Percentiles rank a stretch among this genome's conserved stretches.
These are phyloP conservation scores for Drosophila biarmipes DNA, from an alignment of 1,140 invertebrate genomes.

Conservation along the genomic window DNA sequence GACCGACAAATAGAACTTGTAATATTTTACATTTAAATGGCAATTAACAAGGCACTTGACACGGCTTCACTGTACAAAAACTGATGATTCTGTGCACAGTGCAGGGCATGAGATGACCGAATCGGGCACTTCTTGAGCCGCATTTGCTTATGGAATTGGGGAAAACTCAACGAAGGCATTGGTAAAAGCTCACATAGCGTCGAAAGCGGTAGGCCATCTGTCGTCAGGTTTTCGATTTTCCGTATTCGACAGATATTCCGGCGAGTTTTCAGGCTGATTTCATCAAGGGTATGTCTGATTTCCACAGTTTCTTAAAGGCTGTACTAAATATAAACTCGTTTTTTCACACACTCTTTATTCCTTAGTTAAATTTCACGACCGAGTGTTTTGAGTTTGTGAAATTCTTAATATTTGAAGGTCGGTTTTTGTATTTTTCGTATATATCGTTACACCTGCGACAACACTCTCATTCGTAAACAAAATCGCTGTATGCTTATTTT, in stretches of 20 bases:
- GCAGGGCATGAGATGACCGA: conserved; percentile 24
- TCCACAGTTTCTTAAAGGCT: background rate
- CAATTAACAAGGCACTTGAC: conserved; percentile 65
- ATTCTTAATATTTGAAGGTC: conserved; percentile 59
- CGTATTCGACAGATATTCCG: background rate
- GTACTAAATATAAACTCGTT: conserved; percentile 2
- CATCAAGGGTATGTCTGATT: too few species aligned
- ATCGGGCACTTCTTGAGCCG: conserved; percentile 47
- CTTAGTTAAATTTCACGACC: conserved; percentile 36
- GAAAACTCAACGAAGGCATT: conserved; percentile 45
- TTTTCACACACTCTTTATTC: conserved; percentile 14
- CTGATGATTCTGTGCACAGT: background rate
- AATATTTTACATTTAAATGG: conserved; percentile 49
- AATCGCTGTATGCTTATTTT: conserved; percentile 12
- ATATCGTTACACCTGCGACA: conserved; percentile 32
- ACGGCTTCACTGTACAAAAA: conserved; percentile 17
- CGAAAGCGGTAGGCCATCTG: conserved; percentile 70
- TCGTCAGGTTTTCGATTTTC: conserved; percentile 10
- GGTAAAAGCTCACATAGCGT: conserved; percentile 69
- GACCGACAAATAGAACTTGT: conserved; percentile 66
- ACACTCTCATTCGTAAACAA: conserved; percentile 35
- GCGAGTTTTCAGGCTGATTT: conserved; percentile 1
- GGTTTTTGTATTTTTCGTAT: conserved; percentile 25
- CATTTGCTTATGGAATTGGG: conserved; percentile 5
- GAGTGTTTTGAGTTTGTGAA: conserved; percentile 8